These are phyloP conservation scores for Hypomecis punctinalis DNA, from an alignment of 2,888 invertebrate genomes.

Conservation along the genomic window DNA sequence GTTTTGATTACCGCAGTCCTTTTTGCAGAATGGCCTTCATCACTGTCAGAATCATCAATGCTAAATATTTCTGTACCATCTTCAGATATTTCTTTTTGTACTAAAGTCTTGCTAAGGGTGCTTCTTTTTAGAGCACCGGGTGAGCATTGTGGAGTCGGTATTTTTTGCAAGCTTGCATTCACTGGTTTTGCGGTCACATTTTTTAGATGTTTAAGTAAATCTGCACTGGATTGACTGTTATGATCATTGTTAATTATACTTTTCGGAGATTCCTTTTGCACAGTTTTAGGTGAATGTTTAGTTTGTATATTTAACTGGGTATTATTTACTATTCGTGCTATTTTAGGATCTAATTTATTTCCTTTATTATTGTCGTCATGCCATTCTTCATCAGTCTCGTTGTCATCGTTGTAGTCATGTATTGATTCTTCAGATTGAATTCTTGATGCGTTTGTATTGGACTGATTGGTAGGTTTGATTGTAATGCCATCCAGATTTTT, in stretches of 20 bases:
- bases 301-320: slow-evolving; percentile 33
- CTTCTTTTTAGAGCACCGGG: slow-evolving; percentile 45
- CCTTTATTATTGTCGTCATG: slow-evolving; percentile 19
- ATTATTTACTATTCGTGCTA: slow-evolving; percentile 37
- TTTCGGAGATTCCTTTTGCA: slow-evolving; percentile 36
- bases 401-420: slow-evolving; percentile 33
- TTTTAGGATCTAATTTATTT: slow-evolving; percentile 20
- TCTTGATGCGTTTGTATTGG: slow-evolving; percentile 38
- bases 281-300: slow-evolving; percentile 35
- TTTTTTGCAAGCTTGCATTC: slow-evolving; percentile 24
- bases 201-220: slow-evolving; percentile 63
- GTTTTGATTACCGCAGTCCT: slow-evolving; percentile 28
- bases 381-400: slow-evolving; percentile 42
- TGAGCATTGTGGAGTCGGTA: slow-evolving; percentile 19
- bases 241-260: slow-evolving; percentile 37
- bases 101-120: slow-evolving; percentile 41
- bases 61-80: slow-evolving; percentile 72
- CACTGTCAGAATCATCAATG: slow-evolving; percentile 77
- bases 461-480: slow-evolving; percentile 38
- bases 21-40: slow-evolving; percentile 53
- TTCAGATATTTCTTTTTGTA: slow-evolving; percentile 53
- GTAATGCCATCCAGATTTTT: slow-evolving; percentile 31
- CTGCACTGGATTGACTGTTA: slow-evolving; percentile 49
- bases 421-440: slow-evolving; percentile 8
- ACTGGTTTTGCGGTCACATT: slow-evolving; percentile 67